Evolutionary conservation across 2,113 vertebrate genomes (phyloP), one percentile per base, ranked within the genome.

Genomic region (Cephalopterus ornatus): DNA sequence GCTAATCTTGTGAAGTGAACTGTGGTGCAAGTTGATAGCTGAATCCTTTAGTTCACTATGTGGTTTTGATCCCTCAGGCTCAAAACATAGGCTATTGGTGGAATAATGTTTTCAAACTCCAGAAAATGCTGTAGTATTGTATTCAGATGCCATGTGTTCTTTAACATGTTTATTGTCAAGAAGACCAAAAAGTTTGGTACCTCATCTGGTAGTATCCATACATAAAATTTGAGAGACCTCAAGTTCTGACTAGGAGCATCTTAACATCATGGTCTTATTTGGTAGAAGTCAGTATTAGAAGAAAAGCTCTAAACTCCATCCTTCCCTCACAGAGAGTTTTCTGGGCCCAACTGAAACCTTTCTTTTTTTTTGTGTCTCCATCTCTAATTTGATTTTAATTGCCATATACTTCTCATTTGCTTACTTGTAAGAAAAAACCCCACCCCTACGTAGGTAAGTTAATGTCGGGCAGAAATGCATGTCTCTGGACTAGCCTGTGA

Each of bases 101-200:
- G 30, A 87, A 66, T 55, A 67, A 37, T 4, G 2, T 21, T 75
- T 50, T 78, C 46, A 58, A 28, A 42, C 37, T 56, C 19, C 3
- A 62, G 49, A 65, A 59, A 83, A 33, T 18, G 39, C 9, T 33
- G 1, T 17, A 15, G 9, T 49, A 41, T 59, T 85, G 4, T 44
- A 12, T 65, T 72, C 21, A 47, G 63, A 22, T 75, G 11, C 14
- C n/a, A 1, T 0, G 0, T 47, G 9, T 5, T 47, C 42, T 70
- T 83, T 37, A 53, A 46, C 4, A 14, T 21, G 8, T n/a, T 82
- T 39, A 19, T 3, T 9, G 2, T 58, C 42, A 56, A 73, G 26
- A 58, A 30, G 7, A 47, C 17, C 7, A 24, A 33, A 32, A 62
- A 8, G 5, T 63, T 37, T 41, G 15, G 9, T 89, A 5, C 8